Evolutionary conservation across 2,797 vertebrate genomes (phyloP).

Genomic region (Argya squamiceps): DNA sequence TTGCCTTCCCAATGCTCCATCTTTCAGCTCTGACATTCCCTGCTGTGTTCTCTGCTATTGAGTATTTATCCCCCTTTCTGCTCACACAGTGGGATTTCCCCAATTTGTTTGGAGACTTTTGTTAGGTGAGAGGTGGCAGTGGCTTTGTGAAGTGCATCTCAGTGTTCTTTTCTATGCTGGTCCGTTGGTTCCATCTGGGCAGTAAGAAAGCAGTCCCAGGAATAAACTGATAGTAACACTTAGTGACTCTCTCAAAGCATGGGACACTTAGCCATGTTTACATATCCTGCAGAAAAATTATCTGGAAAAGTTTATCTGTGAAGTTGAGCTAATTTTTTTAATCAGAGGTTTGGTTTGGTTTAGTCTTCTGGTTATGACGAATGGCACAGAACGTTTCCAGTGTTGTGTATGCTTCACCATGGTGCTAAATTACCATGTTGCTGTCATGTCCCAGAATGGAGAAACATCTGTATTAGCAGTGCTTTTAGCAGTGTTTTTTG

Average conservation of each 20-base stretch:
- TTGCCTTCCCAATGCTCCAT: background rate
- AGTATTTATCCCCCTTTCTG: background rate
- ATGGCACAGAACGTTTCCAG: background rate
- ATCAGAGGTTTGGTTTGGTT: constrained; percentile 1
- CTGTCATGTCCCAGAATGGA: background rate
- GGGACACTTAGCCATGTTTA: background rate
- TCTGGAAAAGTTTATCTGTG: background rate
- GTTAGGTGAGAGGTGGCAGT: background rate
- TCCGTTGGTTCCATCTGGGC: background rate
- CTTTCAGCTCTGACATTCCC: background rate
- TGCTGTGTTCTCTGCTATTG: background rate
- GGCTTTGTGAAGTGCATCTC: background rate
- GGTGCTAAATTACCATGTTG: background rate
- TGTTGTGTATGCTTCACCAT: background rate
- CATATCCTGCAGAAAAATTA: background rate
- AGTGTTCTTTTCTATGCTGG: background rate
- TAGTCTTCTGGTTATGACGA: background rate
- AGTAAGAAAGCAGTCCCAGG: background rate
- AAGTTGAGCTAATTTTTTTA: too few species aligned
- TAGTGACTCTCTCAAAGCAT: background rate
- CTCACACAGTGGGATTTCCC: background rate
- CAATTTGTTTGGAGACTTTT: background rate
- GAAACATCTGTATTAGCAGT: background rate
- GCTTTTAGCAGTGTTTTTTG: background rate
- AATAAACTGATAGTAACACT: background rate